Evolutionary conservation across 2,888 invertebrate species (phyloP), one percentile per base, ranked within the genome.

Genomic region (Watsonalla cultraria): DNA sequence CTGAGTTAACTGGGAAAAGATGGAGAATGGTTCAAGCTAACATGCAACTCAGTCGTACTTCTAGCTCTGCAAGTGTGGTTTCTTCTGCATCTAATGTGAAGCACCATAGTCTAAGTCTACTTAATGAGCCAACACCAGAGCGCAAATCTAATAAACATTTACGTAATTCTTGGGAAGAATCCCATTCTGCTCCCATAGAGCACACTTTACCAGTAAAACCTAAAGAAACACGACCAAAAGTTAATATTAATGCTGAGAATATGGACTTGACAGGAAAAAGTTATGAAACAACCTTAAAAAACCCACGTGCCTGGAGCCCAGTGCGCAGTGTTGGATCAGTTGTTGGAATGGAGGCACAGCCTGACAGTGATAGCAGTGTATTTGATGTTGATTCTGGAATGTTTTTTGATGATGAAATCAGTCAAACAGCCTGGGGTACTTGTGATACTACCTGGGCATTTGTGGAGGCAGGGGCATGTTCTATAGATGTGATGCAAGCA

Each of bases 281-380:
- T 76, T 94, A 93, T 81, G 95, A 95, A 80, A 93, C 93, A 6
- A 94, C 94, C 62, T 83, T 94, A n/a, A 94, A 94, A 69, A 95
- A 96, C 83, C 95, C 95, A 15, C 92, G 95, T 70, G 96, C 96
- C 35, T 96, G 96, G 96, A 96, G 96, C 72, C 96, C 96, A 14
- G 95, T 96, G n/a, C 92, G 96, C 61, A 96, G 96, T 74, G 96
- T 96, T 7, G 96, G 96, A 8, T 96, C 96, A 33, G 94, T 96
- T 51, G 94, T 94, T 15, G 96, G 96, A 2, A 95, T 95, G 71
- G 96, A 96, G 83, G 96, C 95, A n/a, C 95, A 96, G 78, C 96
- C 96, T 5, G 96, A 96, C 76, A 95, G 95, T 61, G 96, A 96
- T 76, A 95, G 95, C 51, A 94, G 95, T 72, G 94, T 96, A 8